These are phyloP conservation scores for Hemiscyllium ocellatum DNA, from an alignment of 2,113 vertebrate genomes.

Conservation along the genomic window DNA sequence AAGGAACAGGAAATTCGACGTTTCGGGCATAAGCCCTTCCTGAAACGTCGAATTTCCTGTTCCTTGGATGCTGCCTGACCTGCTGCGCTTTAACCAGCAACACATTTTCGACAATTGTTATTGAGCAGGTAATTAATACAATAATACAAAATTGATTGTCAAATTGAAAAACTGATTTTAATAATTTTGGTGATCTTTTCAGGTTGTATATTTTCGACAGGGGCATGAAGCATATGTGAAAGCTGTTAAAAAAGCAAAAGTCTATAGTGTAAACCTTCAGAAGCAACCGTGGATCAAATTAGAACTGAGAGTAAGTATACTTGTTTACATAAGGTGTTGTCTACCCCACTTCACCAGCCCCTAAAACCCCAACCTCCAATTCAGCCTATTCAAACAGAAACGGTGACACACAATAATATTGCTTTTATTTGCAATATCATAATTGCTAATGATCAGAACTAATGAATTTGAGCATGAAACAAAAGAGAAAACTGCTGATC, in stretches of 20 bases:
- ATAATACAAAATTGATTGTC: neutral
- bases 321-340: neutral
- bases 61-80: no score
- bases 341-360: no score
- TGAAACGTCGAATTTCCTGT: no score
- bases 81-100: no score
- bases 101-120: neutral
- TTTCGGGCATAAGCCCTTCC: no score
- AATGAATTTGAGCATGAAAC: neutral
- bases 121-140: neutral
- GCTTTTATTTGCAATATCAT: neutral
- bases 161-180: neutral
- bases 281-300: slow-evolving; percentile 98
- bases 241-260: slow-evolving; percentile 85
- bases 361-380: neutral
- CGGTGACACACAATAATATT: neutral
- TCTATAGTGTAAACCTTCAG: slow-evolving; percentile 87
- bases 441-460: neutral
- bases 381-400: neutral
- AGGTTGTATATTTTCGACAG: slow-evolving; percentile 96
- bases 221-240: slow-evolving; percentile 96
- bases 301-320: slow-evolving; percentile 49
- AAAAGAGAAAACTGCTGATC: neutral
- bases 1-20: no score
- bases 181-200: slow-evolving; percentile 42